Percentiles rank a stretch among this genome's conserved stretches.
Evolutionary conservation across 2,797 vertebrate genomes (phyloP).

Genomic region (Eptatretus atami): DNA sequence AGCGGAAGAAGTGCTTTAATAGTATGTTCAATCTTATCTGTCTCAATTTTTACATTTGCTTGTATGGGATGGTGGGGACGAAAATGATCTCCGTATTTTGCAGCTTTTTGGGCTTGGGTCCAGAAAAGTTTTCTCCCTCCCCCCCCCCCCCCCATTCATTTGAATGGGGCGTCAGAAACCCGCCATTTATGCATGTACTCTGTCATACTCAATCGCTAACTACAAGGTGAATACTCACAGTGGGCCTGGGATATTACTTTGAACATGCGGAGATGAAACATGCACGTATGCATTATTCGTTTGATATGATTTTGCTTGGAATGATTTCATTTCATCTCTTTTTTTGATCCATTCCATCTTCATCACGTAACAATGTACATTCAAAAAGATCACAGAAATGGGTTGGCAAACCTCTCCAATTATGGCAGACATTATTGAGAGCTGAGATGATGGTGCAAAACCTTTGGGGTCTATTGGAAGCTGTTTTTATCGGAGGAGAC

Average conservation of each 20-base stretch:
- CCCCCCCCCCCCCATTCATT: too few species aligned
- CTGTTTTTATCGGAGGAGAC: slow-evolving; percentile 76
- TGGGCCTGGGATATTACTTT: not conserved
- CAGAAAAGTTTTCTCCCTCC: too few species aligned
- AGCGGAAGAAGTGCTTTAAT: too few species aligned
- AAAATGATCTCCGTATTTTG: too few species aligned
- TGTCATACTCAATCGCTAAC: not conserved
- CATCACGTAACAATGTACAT: slow-evolving; percentile 55
- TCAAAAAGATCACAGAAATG: slow-evolving; percentile 89
- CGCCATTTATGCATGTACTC: too few species aligned
- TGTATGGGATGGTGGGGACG: too few species aligned
- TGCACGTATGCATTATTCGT: not conserved
- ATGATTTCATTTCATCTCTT: not conserved
- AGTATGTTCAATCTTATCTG: too few species aligned
- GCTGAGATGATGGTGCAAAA: slow-evolving; percentile 96
- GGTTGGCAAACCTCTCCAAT: slow-evolving; percentile 66
- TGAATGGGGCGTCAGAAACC: too few species aligned
- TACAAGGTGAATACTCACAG: not conserved
- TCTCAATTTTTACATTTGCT: too few species aligned
- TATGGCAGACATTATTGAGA: slow-evolving; percentile 59
- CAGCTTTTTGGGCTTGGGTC: too few species aligned
- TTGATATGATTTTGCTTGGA: not conserved
- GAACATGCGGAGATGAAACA: not conserved
- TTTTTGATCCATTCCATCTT: slow-evolving; percentile 6
- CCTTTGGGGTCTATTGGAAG: slow-evolving; percentile 89